Percentiles rank a stretch among this genome's conserved stretches.
Conservation (phyloP, 2,888 invertebrate species). For the Pedicia rivosa region DNA sequence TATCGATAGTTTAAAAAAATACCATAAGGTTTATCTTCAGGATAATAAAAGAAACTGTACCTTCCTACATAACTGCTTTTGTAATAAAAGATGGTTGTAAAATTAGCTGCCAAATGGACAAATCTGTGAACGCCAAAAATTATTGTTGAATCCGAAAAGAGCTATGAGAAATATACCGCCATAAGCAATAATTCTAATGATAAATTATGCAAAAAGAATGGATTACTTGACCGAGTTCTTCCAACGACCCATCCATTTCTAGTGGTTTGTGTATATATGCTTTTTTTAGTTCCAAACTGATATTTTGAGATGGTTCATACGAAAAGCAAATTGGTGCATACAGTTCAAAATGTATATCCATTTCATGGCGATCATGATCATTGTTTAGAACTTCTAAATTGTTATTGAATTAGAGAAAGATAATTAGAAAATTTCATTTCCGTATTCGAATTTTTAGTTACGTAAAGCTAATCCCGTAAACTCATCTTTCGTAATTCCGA, state of each 20-base stretch:
- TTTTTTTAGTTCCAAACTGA: slow-evolving; percentile 30
- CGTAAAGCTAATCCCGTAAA: slow-evolving; percentile 35
- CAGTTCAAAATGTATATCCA: slow-evolving; percentile 36
- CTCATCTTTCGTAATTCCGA: slow-evolving; percentile 44
- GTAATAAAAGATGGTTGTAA: slow-evolving; percentile 41
- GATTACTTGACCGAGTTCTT: not conserved
- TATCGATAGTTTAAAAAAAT: too few species aligned
- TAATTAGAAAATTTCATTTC: too few species aligned
- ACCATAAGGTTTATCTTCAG: slow-evolving; percentile 17
- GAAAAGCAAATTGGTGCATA: slow-evolving; percentile 43
- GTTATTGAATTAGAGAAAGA: too few species aligned
- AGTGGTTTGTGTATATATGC: slow-evolving; percentile 14
- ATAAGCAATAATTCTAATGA: too few species aligned
- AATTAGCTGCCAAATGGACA: slow-evolving; percentile 35
- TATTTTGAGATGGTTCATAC: slow-evolving; percentile 34
- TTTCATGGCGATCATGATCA: slow-evolving; percentile 30
- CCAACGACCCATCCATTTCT: not conserved
- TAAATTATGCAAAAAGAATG: too few species aligned
- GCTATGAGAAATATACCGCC: slow-evolving; percentile 15
- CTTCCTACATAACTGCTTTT: slow-evolving; percentile 41
- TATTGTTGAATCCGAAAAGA: slow-evolving; percentile 40
- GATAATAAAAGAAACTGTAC: slow-evolving; percentile 33
- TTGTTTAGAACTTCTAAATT: slow-evolving; percentile 37
- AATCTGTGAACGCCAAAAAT: slow-evolving; percentile 40
- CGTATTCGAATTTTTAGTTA: too few species aligned